A percentile compares a stretch with the other conserved stretches of the same genome.
Conservation (phyloP, 2,888 invertebrate species). For the Pollenia angustigena region DNA sequence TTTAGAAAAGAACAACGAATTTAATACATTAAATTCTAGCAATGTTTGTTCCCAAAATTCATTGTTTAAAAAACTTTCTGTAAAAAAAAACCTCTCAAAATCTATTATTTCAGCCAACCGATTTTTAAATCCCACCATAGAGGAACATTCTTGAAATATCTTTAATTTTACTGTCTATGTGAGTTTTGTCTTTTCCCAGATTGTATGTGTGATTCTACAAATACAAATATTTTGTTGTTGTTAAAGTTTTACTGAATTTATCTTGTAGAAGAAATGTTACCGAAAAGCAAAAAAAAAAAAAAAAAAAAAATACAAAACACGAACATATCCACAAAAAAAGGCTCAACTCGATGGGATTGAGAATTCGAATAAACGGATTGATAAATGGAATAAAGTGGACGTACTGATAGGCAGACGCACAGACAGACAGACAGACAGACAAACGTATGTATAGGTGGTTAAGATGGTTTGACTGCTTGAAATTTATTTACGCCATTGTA, state of each 20-base stretch:
- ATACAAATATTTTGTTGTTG: conserved; percentile 39
- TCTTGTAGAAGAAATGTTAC: conserved; percentile 15
- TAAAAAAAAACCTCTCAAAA: conserved; percentile 20
- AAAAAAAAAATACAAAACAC: conserved; percentile 26
- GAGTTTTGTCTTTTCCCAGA: conserved; percentile 10
- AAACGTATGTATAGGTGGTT: background rate
- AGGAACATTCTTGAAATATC: conserved; percentile 11
- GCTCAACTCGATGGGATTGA: conserved; percentile 41
- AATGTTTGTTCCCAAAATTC: conserved; percentile 34
- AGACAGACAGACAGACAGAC: background rate
- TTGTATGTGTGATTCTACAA: conserved; percentile 36
- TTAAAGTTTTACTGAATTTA: conserved; percentile 30
- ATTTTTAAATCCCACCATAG: conserved; percentile 14
- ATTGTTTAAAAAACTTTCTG: conserved; percentile 63
- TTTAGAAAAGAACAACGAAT: background rate
- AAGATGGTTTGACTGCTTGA: conserved; percentile 46
- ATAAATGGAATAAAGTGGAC: conserved; percentile 37
- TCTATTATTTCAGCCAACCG: background rate
- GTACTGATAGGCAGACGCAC: background rate
- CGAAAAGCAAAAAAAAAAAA: background rate
- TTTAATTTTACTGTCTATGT: conserved; percentile 1
- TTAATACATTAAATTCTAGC: conserved; percentile 67
- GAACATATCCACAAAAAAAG: conserved; percentile 40
- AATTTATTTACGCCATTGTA: conserved; percentile 78
- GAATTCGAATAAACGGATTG: conserved; percentile 38